phyloP scores from a whole-genome alignment of 2,888 invertebrate species.

The Agrotis segetum region DNA sequence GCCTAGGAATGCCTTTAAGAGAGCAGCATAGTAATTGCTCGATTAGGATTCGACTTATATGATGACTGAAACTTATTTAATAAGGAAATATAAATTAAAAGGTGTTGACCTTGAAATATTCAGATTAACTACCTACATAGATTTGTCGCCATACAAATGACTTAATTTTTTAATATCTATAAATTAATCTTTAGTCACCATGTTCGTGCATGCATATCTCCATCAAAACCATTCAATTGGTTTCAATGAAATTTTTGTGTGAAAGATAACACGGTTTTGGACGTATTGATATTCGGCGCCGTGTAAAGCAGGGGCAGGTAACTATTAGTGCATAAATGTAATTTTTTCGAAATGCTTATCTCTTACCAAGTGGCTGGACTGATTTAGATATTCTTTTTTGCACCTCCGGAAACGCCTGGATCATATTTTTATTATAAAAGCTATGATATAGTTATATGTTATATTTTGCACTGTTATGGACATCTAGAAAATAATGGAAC shows the following conservation, averaged over 20 bases:
- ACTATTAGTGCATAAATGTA: not conserved
- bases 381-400: not conserved
- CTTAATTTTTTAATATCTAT: not conserved
- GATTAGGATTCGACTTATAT: constrained; percentile 12
- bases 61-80: not conserved
- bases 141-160: not conserved
- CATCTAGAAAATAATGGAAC: not conserved
- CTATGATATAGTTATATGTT: not conserved
- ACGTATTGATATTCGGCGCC: too few relatives aligned
- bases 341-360: too few relatives aligned
- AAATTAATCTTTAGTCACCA: too few relatives aligned
- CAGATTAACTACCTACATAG: not conserved
- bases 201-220: too few relatives aligned
- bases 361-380: not conserved
- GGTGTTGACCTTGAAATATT: constrained; percentile 12
- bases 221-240: too few relatives aligned
- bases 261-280: too few relatives aligned
- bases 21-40: too few relatives aligned
- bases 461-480: not conserved
- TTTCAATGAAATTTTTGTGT: too few relatives aligned
- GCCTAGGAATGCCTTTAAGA: too few relatives aligned
- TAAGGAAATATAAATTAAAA: constrained; percentile 19
- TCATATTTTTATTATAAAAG: not conserved
- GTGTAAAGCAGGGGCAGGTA: too few relatives aligned
- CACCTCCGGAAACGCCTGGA: not conserved